A percentile compares a stretch with the other conserved stretches of the same genome.
Evolutionary conservation across 2,797 vertebrate species (phyloP).

Genomic region (Xiphophorus birchmanni): DNA sequence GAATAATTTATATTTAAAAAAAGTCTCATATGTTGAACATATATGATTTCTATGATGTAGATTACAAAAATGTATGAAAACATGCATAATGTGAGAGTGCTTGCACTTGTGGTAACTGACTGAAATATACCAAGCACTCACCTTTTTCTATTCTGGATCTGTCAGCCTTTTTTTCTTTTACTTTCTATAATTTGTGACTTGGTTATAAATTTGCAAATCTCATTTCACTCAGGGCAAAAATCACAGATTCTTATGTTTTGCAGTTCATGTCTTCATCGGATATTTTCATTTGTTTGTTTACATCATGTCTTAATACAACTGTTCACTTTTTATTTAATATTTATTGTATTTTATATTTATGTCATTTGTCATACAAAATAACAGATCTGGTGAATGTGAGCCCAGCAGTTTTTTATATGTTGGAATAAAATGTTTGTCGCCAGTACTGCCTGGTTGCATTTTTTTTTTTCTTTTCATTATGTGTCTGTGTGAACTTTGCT

Average conservation of each 20-base stretch:
- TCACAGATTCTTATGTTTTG: constrained; percentile 57
- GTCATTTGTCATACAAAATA: constrained; percentile 70
- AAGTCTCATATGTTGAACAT: constrained; percentile 53
- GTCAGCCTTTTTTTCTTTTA: constrained; percentile 47
- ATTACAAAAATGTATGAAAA: constrained; percentile 11
- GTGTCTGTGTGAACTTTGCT: not conserved
- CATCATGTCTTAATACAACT: constrained; percentile 72
- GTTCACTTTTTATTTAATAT: constrained; percentile 83
- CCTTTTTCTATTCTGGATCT: constrained; percentile 49
- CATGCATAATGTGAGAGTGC: constrained; percentile 42
- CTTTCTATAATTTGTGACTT: constrained; percentile 42
- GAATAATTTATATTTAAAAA: constrained; percentile 64
- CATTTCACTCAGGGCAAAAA: constrained; percentile 76
- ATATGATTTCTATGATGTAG: constrained; percentile 46
- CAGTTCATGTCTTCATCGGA: constrained; percentile 45
- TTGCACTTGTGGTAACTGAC: constrained; percentile 51
- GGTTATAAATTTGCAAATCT: constrained; percentile 44
- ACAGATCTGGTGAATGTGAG: constrained; percentile 47
- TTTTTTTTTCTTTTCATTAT: not conserved
- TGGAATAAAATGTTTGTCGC: constrained; percentile 72
- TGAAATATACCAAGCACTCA: constrained; percentile 63
- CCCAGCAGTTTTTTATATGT: constrained; percentile 24
- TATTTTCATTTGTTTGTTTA: constrained; percentile 72
- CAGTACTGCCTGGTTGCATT: constrained; percentile 26
- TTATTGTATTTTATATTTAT: constrained; percentile 84